phyloP scores from a whole-genome alignment of 2,113 vertebrate genomes.

The Lepus timidus region DNA sequence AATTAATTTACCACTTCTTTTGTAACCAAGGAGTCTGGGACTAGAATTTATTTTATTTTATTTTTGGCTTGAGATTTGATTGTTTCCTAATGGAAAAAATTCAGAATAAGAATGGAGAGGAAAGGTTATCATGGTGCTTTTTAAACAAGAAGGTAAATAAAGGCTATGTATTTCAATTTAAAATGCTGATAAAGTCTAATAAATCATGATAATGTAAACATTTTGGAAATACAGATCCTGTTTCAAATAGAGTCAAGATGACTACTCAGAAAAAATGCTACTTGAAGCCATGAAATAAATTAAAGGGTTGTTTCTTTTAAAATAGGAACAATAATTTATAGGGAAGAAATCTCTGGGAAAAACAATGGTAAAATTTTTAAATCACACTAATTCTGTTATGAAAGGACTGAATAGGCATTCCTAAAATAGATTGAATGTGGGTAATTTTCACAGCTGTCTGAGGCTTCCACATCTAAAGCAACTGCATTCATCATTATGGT shows the following conservation, averaged over 20 bases:
- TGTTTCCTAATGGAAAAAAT: neutral
- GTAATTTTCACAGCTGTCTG: constrained; percentile 70
- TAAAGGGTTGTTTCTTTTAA: constrained; percentile 43
- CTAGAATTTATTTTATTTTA: neutral
- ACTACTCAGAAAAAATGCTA: constrained; percentile 32
- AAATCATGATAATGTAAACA: neutral
- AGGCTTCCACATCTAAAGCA: neutral
- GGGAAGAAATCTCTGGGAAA: constrained; percentile 17
- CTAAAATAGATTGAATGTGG: constrained; percentile 63
- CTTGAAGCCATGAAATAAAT: constrained; percentile 55
- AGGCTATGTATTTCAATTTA: neutral
- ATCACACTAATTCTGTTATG: constrained; percentile 34
- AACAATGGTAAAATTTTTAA: constrained; percentile 39
- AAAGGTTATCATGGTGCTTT: too few relatives aligned
- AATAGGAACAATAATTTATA: neutral
- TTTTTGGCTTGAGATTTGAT: neutral
- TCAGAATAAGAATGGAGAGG: neutral
- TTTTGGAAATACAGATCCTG: neutral
- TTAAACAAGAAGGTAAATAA: neutral
- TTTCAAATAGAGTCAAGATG: constrained; percentile 11
- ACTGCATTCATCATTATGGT: neutral
- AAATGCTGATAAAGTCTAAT: neutral
- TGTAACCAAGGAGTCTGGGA: neutral
- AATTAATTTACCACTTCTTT: neutral
- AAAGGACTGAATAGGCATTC: constrained; percentile 19